A percentile compares a stretch with the other conserved stretches of the same genome.
These are phyloP conservation scores for Tetragonula carbonaria DNA, from an alignment of 2,888 invertebrate species.

Conservation along the genomic window DNA sequence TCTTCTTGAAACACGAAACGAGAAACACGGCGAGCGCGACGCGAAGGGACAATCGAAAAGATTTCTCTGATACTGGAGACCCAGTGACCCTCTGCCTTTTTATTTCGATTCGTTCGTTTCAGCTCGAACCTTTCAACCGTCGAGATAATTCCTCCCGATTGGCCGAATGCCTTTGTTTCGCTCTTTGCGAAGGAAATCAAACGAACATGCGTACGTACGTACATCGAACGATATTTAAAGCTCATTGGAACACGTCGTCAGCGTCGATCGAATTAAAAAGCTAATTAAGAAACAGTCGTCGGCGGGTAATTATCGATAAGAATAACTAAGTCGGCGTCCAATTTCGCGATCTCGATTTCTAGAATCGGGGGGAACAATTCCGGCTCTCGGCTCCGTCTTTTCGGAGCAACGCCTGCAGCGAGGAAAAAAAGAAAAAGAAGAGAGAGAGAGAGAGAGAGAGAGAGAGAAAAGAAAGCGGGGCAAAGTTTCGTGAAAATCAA, in stretches of 20 bases:
- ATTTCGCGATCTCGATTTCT: not conserved
- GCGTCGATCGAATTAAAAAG: not conserved
- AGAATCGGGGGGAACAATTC: slow-evolving; percentile 8
- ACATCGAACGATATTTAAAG: not conserved
- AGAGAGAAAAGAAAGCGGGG: not conserved
- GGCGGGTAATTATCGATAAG: not conserved
- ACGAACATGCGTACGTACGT: too few species aligned
- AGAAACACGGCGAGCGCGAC: not conserved
- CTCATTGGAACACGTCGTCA: not conserved
- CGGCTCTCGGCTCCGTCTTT: not conserved
- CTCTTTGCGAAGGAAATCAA: not conserved
- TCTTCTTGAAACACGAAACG: slow-evolving; percentile 41
- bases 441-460: too few species aligned
- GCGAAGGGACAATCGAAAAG: slow-evolving; percentile 2
- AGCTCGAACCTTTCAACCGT: not conserved
- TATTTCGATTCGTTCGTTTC: slow-evolving; percentile 1
- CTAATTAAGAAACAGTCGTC: slow-evolving; percentile 6
- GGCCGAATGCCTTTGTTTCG: not conserved
- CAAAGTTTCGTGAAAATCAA: slow-evolving; percentile 27
- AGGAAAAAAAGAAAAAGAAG: not conserved
- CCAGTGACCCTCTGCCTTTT: slow-evolving; percentile 20
- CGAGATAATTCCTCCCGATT: slow-evolving; percentile 4
- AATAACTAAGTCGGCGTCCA: not conserved
- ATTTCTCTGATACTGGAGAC: slow-evolving; percentile 28
- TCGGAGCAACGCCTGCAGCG: not conserved